Percentiles rank a stretch among this genome's conserved stretches.
Evolutionary conservation across 2,888 invertebrate genomes (phyloP).

Genomic region (Eustalomyia histrio): DNA sequence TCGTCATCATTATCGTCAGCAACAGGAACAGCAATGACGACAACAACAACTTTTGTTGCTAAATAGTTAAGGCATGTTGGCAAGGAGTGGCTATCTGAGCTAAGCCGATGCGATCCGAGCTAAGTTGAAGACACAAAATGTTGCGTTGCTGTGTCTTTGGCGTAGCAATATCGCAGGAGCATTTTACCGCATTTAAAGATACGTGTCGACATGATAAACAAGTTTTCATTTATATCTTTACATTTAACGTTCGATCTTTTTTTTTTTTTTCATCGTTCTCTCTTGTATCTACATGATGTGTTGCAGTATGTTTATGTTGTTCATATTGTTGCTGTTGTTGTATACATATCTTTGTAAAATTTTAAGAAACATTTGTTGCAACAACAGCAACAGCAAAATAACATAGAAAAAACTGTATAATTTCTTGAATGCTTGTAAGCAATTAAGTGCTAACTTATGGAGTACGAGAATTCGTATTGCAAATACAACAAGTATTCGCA

Average conservation of each 20-base stretch:
- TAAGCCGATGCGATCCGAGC: conserved; percentile 3
- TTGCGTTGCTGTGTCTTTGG: conserved; percentile 41
- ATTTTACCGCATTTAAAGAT: conserved; percentile 69
- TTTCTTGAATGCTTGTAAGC: conserved; percentile 67
- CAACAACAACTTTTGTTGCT: conserved; percentile 50
- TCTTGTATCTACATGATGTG: conserved; percentile 39
- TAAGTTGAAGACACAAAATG: conserved; percentile 9
- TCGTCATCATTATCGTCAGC: conserved; percentile 23
- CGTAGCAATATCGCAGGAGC: conserved; percentile 67
- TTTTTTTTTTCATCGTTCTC: neutral
- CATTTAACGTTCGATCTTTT: conserved; percentile 65
- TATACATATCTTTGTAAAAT: conserved; percentile 55
- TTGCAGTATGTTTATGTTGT: conserved; percentile 38
- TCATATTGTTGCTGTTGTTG: conserved; percentile 48
- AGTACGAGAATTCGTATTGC: conserved; percentile 42
- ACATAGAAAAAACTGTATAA: conserved; percentile 63
- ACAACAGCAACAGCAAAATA: conserved; percentile 64
- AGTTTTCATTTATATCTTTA: conserved; percentile 69
- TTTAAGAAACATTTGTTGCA: conserved; percentile 67
- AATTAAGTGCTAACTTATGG: conserved; percentile 64
- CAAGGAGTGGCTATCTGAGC: conserved; percentile 64
- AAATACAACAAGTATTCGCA: conserved; percentile 18
- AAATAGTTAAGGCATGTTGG: conserved; percentile 55
- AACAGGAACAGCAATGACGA: conserved; percentile 42
- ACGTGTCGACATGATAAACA: conserved; percentile 69